These are phyloP conservation scores for Linepithema humile DNA, from an alignment of 1,140 invertebrate genomes.

Conservation along the genomic window DNA sequence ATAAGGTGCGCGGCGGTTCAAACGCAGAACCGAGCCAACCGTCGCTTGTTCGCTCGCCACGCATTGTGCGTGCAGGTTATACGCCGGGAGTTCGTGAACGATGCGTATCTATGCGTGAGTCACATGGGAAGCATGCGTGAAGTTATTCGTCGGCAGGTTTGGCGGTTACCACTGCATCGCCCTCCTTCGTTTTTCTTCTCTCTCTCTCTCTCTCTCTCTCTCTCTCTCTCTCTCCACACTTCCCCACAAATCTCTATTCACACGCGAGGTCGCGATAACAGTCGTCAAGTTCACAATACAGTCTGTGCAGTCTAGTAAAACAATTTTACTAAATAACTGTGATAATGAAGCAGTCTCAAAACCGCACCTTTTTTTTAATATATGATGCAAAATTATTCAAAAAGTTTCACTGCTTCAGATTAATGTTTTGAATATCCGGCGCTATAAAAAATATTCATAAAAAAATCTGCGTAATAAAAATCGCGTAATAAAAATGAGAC, in stretches of 20 bases:
- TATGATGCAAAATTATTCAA: too few relatives aligned
- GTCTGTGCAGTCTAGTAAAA: not conserved
- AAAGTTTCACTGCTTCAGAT: too few relatives aligned
- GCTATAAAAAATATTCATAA: too few relatives aligned
- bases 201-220: too few relatives aligned
- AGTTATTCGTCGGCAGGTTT: slow-evolving; percentile 73
- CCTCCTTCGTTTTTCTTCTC: too few relatives aligned
- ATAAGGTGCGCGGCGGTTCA: slow-evolving; percentile 67
- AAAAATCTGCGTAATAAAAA: too few relatives aligned
- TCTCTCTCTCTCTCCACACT: not conserved
- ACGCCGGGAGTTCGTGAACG: slow-evolving; percentile 68
- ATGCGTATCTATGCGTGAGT: slow-evolving; percentile 76
- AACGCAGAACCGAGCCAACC: slow-evolving; percentile 51
- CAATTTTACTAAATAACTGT: not conserved
- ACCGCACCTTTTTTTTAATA: too few relatives aligned
- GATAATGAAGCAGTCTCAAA: not conserved
- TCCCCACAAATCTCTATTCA: not conserved
- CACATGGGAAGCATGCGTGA: slow-evolving; percentile 77
- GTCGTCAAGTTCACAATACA: not conserved
- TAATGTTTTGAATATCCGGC: too few relatives aligned
- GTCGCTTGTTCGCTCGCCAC: slow-evolving; percentile 65
- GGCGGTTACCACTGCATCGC: slow-evolving; percentile 36
- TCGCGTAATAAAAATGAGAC: too few relatives aligned
- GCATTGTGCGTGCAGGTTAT: slow-evolving; percentile 74
- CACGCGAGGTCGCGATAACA: not conserved